Evolutionary conservation across 1,140 invertebrate species (phyloP).

Genomic region (Drosophila subpulchrella): DNA sequence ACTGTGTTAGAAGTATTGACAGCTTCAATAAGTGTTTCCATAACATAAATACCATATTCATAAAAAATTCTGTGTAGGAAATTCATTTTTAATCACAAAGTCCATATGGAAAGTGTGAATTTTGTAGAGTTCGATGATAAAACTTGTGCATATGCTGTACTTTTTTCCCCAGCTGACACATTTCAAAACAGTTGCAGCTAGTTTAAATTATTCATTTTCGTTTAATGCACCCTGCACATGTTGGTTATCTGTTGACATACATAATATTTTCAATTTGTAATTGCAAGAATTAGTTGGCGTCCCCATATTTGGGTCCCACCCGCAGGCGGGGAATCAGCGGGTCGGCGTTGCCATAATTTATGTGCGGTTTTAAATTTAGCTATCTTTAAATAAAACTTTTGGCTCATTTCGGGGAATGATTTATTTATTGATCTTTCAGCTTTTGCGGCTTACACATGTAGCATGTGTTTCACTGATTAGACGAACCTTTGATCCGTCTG

Average conservation of each 20-base stretch:
- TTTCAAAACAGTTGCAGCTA: not conserved
- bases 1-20: not conserved
- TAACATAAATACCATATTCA: not conserved
- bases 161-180: not conserved
- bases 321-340: conserved; percentile 28
- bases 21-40: too few species aligned
- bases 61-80: not conserved
- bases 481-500: conserved; percentile 23
- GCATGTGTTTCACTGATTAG: conserved; percentile 56
- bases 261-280: conserved; percentile 51
- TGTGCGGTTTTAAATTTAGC: conserved; percentile 70
- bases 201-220: conserved; percentile 24
- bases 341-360: conserved; percentile 58
- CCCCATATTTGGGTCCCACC: conserved; percentile 40
- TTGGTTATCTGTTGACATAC: conserved; percentile 26
- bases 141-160: not conserved
- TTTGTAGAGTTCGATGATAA: not conserved
- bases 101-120: not conserved
- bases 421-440: conserved; percentile 49
- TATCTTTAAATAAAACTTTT: conserved; percentile 64
- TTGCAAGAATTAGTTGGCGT: conserved; percentile 45
- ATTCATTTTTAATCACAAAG: not conserved
- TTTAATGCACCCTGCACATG: conserved; percentile 9
- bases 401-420: conserved; percentile 36
- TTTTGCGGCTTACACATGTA: conserved; percentile 47